Conservation (phyloP, 2,113 vertebrate species). For the Callorhinus ursinus region DNA sequence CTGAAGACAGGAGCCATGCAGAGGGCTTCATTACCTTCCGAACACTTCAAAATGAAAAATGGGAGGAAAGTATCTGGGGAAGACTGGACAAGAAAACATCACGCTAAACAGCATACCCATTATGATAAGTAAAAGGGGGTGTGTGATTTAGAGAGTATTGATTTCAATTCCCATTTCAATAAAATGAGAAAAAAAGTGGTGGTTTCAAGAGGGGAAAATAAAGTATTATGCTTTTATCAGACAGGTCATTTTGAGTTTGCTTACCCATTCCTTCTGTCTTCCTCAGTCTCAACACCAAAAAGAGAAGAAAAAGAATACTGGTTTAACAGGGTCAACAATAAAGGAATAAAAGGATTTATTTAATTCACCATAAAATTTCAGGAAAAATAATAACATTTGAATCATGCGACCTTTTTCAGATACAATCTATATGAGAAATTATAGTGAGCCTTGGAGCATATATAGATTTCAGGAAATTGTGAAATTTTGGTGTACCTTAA, state of each 20-base stretch:
- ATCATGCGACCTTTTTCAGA: neutral
- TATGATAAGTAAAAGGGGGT: slow-evolving; percentile 5
- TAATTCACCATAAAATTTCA: neutral
- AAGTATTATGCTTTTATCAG: neutral
- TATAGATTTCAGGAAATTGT: neutral
- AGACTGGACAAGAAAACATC: slow-evolving; percentile 68
- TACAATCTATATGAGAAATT: neutral
- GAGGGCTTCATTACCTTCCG: slow-evolving; percentile 80
- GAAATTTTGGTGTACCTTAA: neutral
- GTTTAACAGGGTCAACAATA: neutral
- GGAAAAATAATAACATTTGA: slow-evolving; percentile 52
- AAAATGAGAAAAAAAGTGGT: slow-evolving; percentile 36
- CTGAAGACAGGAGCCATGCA: slow-evolving; percentile 75
- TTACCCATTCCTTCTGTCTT: neutral
- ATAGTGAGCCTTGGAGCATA: slow-evolving; percentile 17
- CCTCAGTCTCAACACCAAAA: neutral
- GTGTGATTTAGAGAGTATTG: neutral
- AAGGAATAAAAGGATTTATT: slow-evolving; percentile 45
- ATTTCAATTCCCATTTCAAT: slow-evolving; percentile 35
- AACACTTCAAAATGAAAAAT: slow-evolving; percentile 76
- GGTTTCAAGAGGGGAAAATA: slow-evolving; percentile 40
- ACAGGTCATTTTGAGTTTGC: neutral
- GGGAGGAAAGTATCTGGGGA: slow-evolving; percentile 58
- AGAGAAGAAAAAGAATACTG: neutral
- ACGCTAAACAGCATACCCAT: neutral